phyloP scores from a whole-genome alignment of 2,113 vertebrate genomes.

The Brachypodius melanocephalos region DNA sequence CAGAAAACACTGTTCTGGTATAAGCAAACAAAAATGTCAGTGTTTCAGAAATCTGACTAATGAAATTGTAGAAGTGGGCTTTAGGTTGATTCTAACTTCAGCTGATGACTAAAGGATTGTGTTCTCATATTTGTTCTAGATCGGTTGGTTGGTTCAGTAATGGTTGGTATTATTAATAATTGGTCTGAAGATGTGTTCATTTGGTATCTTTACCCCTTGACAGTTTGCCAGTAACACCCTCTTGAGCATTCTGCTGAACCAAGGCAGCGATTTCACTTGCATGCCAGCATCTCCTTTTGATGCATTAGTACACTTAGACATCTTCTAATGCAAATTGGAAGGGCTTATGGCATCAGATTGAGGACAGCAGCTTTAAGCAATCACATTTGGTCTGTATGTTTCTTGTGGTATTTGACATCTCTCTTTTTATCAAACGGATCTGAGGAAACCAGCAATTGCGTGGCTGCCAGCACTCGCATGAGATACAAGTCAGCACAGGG shows the following conservation, averaged over 20 bases:
- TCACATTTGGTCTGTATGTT: background rate
- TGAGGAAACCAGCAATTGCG: background rate
- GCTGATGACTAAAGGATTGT: background rate
- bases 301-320: background rate
- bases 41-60: background rate
- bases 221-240: background rate
- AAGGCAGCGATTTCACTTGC: background rate
- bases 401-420: background rate
- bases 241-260: background rate
- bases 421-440: background rate
- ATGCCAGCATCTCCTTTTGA: background rate
- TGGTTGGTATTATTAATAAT: background rate
- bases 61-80: background rate
- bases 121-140: background rate
- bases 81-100: background rate
- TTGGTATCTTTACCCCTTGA: background rate
- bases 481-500: background rate
- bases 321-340: background rate
- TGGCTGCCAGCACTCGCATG: rapidly evolving
- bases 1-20: background rate
- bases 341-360: background rate
- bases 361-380: background rate
- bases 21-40: background rate
- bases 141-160: background rate
- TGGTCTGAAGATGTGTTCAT: background rate